Evolutionary conservation across 2,113 vertebrate genomes (phyloP).

Genomic region (Proteles cristata): DNA sequence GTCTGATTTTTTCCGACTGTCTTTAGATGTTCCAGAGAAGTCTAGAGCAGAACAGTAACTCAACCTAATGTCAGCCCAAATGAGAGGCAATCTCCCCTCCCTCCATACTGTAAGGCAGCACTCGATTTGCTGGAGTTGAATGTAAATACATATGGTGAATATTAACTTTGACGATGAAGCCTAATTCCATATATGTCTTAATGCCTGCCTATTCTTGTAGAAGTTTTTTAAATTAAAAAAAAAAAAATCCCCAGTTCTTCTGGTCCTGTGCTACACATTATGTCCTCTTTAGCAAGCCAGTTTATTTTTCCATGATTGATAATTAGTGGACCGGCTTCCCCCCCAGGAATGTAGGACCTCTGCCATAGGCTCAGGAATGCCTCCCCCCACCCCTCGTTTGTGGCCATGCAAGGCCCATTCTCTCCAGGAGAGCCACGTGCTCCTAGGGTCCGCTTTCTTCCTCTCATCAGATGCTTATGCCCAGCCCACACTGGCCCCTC

Average conservation of each 20-base stretch:
- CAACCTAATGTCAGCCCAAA: slow-evolving; percentile 53
- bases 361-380: background rate
- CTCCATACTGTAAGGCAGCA: slow-evolving; percentile 53
- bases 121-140: slow-evolving; percentile 59
- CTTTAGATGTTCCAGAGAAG: slow-evolving; percentile 71
- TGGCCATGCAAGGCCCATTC: slow-evolving; percentile 25
- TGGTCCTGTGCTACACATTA: slow-evolving; percentile 69
- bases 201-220: slow-evolving; percentile 77
- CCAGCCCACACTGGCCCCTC: background rate
- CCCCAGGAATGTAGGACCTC: slow-evolving; percentile 35
- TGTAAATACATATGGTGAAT: slow-evolving; percentile 70
- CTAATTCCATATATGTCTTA: slow-evolving; percentile 75
- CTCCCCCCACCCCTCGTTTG: slow-evolving; percentile 67
- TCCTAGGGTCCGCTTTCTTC: slow-evolving; percentile 50
- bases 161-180: slow-evolving; percentile 68
- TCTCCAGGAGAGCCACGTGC: background rate
- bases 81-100: slow-evolving; percentile 52
- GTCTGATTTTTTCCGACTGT: slow-evolving; percentile 65
- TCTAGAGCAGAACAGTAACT: slow-evolving; percentile 65
- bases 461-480: slow-evolving; percentile 22
- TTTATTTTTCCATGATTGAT: slow-evolving; percentile 80
- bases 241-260: slow-evolving; percentile 49
- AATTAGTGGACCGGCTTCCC: slow-evolving; percentile 60
- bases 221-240: slow-evolving; percentile 72
- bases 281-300: slow-evolving; percentile 70